phyloP scores from a whole-genome alignment of 2,888 invertebrate genomes.

The Metalampra italica region DNA sequence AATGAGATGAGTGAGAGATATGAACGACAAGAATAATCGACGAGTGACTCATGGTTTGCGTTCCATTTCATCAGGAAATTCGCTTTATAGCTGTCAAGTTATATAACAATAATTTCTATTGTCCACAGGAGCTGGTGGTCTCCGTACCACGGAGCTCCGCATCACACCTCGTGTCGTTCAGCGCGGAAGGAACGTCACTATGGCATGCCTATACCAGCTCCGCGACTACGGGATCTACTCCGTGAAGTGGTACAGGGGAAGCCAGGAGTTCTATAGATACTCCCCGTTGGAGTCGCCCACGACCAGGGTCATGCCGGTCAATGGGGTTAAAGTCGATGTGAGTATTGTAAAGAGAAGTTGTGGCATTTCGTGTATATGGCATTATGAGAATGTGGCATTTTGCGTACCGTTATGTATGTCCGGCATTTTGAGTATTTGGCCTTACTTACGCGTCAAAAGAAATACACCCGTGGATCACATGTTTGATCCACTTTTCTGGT shows the following conservation, averaged over 20 bases:
- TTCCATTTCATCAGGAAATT: no score
- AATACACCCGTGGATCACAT: no score
- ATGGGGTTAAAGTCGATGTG: slow-evolving; percentile 89
- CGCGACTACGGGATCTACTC: slow-evolving; percentile 87
- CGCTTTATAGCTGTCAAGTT: no score
- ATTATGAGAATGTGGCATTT: no score
- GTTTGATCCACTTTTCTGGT: no score
- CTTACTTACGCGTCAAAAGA: no score
- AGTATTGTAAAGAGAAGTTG: slow-evolving; percentile 62
- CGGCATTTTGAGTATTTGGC: no score
- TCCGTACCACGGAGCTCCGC: slow-evolving; percentile 84
- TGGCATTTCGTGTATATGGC: no score
- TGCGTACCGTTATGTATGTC: no score
- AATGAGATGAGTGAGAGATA: no score
- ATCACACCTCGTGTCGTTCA: slow-evolving; percentile 86
- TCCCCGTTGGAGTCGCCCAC: slow-evolving; percentile 85
- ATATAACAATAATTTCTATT: slow-evolving; percentile 16
- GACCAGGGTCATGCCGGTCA: slow-evolving; percentile 84
- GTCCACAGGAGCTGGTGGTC: slow-evolving; percentile 79
- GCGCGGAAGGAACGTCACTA: slow-evolving; percentile 82
- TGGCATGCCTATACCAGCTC: slow-evolving; percentile 87
- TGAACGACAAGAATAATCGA: no score
- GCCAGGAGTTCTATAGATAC: slow-evolving; percentile 90
- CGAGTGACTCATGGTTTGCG: no score
- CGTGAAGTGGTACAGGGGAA: slow-evolving; percentile 92